Evolutionary conservation across 1,140 invertebrate species (phyloP).

Genomic region (Lucilia cuprina): DNA sequence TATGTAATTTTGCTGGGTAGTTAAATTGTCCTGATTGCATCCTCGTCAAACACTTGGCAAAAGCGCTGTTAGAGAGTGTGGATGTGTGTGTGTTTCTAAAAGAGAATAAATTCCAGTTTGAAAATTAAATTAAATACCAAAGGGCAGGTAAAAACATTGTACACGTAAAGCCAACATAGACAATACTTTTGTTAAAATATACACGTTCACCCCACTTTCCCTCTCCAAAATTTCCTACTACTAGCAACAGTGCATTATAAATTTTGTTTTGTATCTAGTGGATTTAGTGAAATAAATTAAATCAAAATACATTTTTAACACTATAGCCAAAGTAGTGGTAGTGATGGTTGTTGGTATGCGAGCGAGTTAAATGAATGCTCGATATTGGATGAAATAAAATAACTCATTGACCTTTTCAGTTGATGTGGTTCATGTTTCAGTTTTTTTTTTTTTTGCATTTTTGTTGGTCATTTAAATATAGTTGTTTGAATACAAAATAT

Average conservation of each 20-base stretch:
- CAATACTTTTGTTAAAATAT: not conserved
- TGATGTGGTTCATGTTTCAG: too few species aligned
- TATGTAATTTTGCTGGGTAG: too few species aligned
- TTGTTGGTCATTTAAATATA: not conserved
- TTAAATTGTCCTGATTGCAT: too few species aligned
- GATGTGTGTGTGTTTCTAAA: not conserved
- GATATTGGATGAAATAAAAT: too few species aligned
- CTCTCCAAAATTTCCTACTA: too few species aligned
- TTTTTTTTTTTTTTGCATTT: not conserved
- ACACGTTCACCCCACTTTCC: not conserved
- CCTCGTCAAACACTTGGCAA: too few species aligned
- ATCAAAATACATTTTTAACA: conserved; percentile 20
- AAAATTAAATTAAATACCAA: conserved; percentile 25
- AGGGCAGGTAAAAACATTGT: conserved; percentile 13
- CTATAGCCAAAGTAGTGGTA: not conserved
- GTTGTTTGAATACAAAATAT: not conserved
- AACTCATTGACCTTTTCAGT: too few species aligned
- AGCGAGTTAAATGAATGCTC: too few species aligned
- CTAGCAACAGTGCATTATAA: not conserved
- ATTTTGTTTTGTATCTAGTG: not conserved
- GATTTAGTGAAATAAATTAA: conserved; percentile 21
- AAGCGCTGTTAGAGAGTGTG: not conserved
- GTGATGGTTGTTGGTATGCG: too few species aligned
- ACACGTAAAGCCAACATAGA: not conserved
- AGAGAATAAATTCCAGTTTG: conserved; percentile 9